Percentiles rank a stretch among this genome's conserved stretches.
Evolutionary conservation across 2,797 vertebrate genomes (phyloP).

Genomic region (Alauda arvensis): DNA sequence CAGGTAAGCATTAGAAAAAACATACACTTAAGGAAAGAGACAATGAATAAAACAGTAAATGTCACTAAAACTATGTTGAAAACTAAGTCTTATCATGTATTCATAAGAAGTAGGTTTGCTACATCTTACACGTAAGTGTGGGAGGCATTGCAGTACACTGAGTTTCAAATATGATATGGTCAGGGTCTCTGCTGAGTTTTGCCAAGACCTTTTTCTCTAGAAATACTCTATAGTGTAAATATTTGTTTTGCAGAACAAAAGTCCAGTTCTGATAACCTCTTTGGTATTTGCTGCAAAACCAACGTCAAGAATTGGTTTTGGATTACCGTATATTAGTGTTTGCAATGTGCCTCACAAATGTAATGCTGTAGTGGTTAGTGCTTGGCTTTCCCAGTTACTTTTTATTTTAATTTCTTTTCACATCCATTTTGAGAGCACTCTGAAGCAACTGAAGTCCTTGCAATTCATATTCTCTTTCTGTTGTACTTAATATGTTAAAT

Average conservation of each 20-base stretch:
- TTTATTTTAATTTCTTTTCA: background rate
- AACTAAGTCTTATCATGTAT: background rate
- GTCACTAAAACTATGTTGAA: background rate
- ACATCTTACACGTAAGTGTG: background rate
- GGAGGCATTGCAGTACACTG: background rate
- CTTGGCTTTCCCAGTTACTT: background rate
- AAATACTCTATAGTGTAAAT: slow-evolving; percentile 19
- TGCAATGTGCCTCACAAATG: background rate
- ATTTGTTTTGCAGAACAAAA: slow-evolving; percentile 46
- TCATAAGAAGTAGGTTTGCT: background rate
- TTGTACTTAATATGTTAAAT: background rate
- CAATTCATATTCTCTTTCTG: background rate
- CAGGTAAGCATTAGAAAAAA: slow-evolving; percentile 74
- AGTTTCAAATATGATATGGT: background rate
- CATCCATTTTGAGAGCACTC: background rate
- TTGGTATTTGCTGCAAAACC: slow-evolving; percentile 25
- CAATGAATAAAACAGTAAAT: background rate
- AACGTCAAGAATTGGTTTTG: slow-evolving; percentile 28
- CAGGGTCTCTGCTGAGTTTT: background rate
- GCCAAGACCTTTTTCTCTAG: slow-evolving; percentile 24
- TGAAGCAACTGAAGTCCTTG: background rate
- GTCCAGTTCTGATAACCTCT: slow-evolving; percentile 48
- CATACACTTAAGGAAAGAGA: background rate
- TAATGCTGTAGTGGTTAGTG: background rate
- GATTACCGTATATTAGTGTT: background rate